Base-by-base conservation (phyloP, 2,113 vertebrate species). In the Zosterops lateralis region DNA sequence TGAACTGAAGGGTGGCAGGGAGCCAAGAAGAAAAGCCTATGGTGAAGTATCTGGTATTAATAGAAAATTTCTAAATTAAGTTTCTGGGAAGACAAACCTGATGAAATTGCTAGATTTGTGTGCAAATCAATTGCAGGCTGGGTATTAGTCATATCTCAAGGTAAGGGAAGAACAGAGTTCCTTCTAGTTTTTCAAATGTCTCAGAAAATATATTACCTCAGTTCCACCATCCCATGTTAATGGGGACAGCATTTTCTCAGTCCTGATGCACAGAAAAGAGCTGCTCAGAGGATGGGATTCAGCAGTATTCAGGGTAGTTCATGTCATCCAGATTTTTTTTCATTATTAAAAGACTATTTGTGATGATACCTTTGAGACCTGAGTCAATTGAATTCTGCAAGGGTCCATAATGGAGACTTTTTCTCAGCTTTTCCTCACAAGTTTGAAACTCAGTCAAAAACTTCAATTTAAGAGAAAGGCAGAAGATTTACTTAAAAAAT, bases 41-140 rank as follows among this genome's bases (percentile, higher is more conserved):
- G 47, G 47, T 80, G 53, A 76, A 86, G 75, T 82, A 87, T 80
- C 84, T 70, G 84, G 78, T 58, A 96, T 95, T 91, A 96, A 95
- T 91, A 95, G 64, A 88, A 97, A 94, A 95, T 53, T 36, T 83
- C 75, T 68, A 90, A 95, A 97, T 95, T 94, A 91, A 87, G 78
- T 95, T 95, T 89, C 64, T 67, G 76, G 67, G 67, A 76, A 80
- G 79, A 77, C 72, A 95, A 96, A 96, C n/a, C 56, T 7, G 34
- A 84, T 74, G 67, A 87, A 91, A 95, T 89, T 80, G 60, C 51
- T 88, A 56, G 79, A 92, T 84, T 83, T 83, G 45, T 56, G 60
- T 67, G 72, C 75, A 90, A 86, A 86, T 92, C 62, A 58, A 36
- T 62, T 7, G 2, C 82, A 85, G 64, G 64, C 71, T 73, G 51